Evolutionary conservation across 2,888 invertebrate species (phyloP).

Genomic region (Acanthosepion pharaonis): DNA sequence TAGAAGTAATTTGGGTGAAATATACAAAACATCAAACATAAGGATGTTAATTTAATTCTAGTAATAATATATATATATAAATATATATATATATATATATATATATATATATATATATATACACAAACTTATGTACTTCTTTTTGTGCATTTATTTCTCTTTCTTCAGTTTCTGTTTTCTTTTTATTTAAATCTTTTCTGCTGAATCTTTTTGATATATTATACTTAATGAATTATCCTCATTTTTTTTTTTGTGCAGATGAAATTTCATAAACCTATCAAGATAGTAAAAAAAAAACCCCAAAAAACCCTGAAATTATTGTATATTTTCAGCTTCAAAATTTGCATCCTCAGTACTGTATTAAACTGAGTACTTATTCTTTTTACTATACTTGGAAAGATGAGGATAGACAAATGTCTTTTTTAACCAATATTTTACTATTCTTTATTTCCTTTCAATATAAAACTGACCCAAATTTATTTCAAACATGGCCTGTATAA

Average conservation of each 20-base stretch:
- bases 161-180: neutral
- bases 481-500: neutral
- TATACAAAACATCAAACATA: too few relatives aligned
- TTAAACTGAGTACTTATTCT: neutral
- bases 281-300: neutral
- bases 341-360: neutral
- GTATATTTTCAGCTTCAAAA: neutral
- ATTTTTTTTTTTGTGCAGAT: neutral
- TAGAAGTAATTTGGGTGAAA: too few relatives aligned
- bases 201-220: neutral
- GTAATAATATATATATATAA: too few relatives aligned
- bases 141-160: neutral
- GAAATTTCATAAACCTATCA: neutral
- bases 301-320: too few relatives aligned
- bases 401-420: neutral
- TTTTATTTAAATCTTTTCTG: neutral
- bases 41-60: too few relatives aligned
- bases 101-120: too few relatives aligned
- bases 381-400: neutral
- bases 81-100: too few relatives aligned
- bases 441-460: neutral
- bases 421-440: neutral
- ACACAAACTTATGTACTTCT: too few relatives aligned
- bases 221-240: neutral
- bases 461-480: neutral